Evolutionary conservation across 2,113 vertebrate species (phyloP).

Genomic region (Enhydra lutris): DNA sequence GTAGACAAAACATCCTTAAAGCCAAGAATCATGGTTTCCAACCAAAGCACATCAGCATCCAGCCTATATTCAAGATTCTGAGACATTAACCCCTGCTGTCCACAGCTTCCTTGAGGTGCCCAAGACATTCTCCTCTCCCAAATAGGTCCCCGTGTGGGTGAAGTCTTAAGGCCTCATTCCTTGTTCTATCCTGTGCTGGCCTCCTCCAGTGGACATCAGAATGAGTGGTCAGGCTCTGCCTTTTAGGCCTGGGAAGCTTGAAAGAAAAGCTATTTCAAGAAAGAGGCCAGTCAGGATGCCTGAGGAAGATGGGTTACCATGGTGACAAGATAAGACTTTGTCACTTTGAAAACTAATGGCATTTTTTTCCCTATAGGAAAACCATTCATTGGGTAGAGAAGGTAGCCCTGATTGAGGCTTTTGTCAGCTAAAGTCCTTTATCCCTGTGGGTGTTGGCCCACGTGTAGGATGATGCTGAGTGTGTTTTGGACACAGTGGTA

Average conservation of each 20-base stretch:
- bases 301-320: conserved; percentile 48
- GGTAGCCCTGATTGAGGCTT: background rate
- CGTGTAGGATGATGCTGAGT: background rate
- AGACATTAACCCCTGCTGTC: background rate
- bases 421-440: background rate
- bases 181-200: background rate
- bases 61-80: background rate
- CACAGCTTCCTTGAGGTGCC: background rate
- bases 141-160: background rate
- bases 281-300: conserved; percentile 18
- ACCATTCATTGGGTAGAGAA: background rate
- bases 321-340: conserved; percentile 31
- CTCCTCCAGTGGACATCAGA: background rate
- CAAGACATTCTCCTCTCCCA: background rate
- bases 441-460: background rate
- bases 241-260: background rate
- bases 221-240: background rate
- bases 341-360: conserved; percentile 49
- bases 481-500: background rate
- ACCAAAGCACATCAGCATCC: background rate
- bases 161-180: background rate
- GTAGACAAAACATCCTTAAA: background rate
- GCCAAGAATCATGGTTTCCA: background rate
- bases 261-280: conserved; percentile 54
- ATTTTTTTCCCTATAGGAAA: conserved; percentile 31